Evolutionary conservation across 2,888 invertebrate genomes (phyloP).

Genomic region (Epinotia brunnichana): DNA sequence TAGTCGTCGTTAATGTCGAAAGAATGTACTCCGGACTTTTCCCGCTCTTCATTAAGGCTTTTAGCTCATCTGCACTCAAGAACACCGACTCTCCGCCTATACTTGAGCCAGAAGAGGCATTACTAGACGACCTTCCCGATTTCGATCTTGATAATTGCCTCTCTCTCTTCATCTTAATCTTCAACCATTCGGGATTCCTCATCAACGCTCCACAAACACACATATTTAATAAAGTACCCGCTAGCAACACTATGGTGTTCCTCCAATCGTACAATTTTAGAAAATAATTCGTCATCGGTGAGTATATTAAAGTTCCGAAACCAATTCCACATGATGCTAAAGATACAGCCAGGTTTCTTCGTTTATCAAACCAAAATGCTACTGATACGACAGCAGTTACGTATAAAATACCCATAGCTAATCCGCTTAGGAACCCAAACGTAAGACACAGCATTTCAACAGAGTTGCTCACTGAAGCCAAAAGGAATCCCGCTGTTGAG

Average conservation of each 20-base stretch:
- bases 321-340: conserved; percentile 94
- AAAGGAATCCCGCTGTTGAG: conserved; percentile 88
- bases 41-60: conserved; percentile 87
- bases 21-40: conserved; percentile 86
- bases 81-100: conserved; percentile 79
- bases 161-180: conserved; percentile 84
- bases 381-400: conserved; percentile 95
- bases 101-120: conserved; percentile 78
- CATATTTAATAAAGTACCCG: conserved; percentile 92
- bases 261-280: conserved; percentile 91
- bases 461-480: conserved; percentile 87
- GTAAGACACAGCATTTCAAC: conserved; percentile 91
- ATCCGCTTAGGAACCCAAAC: conserved; percentile 91
- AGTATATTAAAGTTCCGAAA: conserved; percentile 94
- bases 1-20: conserved; percentile 84
- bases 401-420: conserved; percentile 92
- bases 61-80: conserved; percentile 86
- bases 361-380: conserved; percentile 96
- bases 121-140: conserved; percentile 76
- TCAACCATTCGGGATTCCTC: conserved; percentile 93
- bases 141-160: conserved; percentile 67
- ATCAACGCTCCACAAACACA: conserved; percentile 93
- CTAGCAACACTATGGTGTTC: conserved; percentile 89
- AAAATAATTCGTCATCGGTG: conserved; percentile 90
- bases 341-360: conserved; percentile 92